phyloP scores from a whole-genome alignment of 2,113 vertebrate species.

The Malurus melanocephalus region DNA sequence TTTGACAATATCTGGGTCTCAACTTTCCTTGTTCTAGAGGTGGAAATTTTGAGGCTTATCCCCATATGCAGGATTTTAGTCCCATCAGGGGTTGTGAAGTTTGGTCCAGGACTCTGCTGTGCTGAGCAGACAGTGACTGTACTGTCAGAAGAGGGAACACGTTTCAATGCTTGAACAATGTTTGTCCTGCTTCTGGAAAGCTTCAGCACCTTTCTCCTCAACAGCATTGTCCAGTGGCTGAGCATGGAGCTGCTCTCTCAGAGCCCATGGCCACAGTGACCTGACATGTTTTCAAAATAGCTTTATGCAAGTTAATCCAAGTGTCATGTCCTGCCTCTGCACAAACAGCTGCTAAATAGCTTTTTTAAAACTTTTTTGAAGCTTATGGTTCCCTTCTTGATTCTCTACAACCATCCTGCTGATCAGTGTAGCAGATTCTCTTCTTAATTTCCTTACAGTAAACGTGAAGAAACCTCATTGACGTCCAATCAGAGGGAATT shows the following conservation, averaged over 20 bases:
- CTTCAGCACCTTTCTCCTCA: neutral
- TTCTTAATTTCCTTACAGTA: neutral
- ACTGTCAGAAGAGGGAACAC: neutral
- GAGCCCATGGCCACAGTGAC: neutral
- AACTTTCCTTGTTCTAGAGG: neutral
- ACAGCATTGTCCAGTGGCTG: neutral
- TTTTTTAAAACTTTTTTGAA: neutral
- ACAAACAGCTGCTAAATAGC: neutral
- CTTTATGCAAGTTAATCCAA: neutral
- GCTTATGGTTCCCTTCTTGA: neutral
- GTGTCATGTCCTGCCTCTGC: neutral
- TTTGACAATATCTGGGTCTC: neutral
- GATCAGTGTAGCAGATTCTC: neutral
- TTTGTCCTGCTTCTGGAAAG: neutral
- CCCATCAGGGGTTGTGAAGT: neutral
- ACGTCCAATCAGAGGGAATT: neutral
- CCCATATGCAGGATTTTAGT: neutral
- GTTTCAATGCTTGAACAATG: neutral
- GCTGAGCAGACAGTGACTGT: neutral
- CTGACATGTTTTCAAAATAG: neutral
- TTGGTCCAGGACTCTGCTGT: neutral
- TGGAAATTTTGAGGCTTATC: neutral
- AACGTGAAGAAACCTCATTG: neutral
- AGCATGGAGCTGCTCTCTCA: rapidly evolving
- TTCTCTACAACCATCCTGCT: neutral